Conservation (phyloP, 2,888 invertebrate species). For the Augiades crinisus region DNA sequence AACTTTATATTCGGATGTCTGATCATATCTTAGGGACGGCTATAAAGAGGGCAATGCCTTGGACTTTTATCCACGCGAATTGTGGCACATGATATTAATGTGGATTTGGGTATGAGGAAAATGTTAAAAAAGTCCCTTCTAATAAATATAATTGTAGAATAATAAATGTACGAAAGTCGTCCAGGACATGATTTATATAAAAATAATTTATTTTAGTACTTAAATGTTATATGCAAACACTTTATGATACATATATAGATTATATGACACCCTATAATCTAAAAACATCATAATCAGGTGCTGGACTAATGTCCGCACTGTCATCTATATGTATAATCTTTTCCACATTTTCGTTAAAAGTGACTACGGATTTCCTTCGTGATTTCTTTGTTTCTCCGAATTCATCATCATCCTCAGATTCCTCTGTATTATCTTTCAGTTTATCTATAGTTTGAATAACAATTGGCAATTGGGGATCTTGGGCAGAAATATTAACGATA, state of each 20-base stretch:
- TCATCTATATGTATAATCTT: constrained; percentile 76
- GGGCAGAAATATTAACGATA: constrained; percentile 44
- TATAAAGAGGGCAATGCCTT: constrained; percentile 58
- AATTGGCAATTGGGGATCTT: constrained; percentile 49
- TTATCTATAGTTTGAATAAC: constrained; percentile 71
- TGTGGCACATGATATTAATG: constrained; percentile 26
- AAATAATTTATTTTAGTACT: not conserved
- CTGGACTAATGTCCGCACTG: constrained; percentile 38
- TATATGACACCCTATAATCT: constrained; percentile 20
- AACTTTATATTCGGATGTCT: constrained; percentile 40
- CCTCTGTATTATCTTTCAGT: constrained; percentile 58
- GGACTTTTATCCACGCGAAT: constrained; percentile 35
- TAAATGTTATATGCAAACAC: not conserved
- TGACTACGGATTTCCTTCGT: constrained; percentile 74
- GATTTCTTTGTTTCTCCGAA: constrained; percentile 56
- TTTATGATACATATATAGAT: not conserved
- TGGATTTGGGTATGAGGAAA: constrained; percentile 23
- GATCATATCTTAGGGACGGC: constrained; percentile 51
- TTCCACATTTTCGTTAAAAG: constrained; percentile 80
- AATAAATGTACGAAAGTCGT: too few relatives aligned
- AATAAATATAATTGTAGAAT: not conserved
- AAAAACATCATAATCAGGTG: constrained; percentile 10
- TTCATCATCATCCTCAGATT: constrained; percentile 63
- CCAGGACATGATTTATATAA: not conserved
- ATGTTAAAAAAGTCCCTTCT: not conserved